Base-by-base conservation (phyloP, 2,797 vertebrate species). In the Oreortyx pictus region DNA sequence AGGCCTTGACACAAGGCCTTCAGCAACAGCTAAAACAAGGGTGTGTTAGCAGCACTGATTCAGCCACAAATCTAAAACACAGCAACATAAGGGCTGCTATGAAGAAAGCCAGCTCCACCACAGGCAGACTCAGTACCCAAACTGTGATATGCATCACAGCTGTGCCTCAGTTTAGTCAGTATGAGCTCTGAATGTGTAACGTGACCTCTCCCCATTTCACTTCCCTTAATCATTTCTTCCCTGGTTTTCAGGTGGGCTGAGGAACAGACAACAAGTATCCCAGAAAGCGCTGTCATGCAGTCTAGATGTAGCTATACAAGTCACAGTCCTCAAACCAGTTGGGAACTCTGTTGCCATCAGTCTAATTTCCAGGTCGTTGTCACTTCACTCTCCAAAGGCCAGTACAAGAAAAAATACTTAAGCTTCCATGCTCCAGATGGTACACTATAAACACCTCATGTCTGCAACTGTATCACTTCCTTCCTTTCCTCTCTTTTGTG, bases 71-170 rank as follows among this genome's bases (percentile, higher is more conserved):
- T 9, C 37, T 15, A 12, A 33, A 83, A 4, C 37, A 4, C 41
- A 82, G 68, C 29, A 82, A 33, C 7, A 2, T 4, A 19, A 0
- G 2, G 67, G 46, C 77, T 60, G 23, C 0, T 0, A 50, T 7
- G n/a, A 56, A 65, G 29, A 33, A 70, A 49, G 12, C 15, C 5
- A n/a, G 14, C 15, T 86, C 31, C n/a, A 31, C 2, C 33, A 15
- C 61, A 56, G 33, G 3, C 39, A 78, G 46, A 66, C 43, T n/a
- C 47, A 44, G 6, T 3, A 76, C 2, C 9, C 54, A 57, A 22
- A 57, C 19, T 22, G n/a, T 6, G 49, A 35, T 4, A 73, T 0
- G 2, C 24, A 37, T 3, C 39, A 49, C 33, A 52, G 65, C 7
- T 5, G 0, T 11, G 13, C 10, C 39, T 54, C 3, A 0, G 41